Conservation (phyloP, 2,888 invertebrate species). For the Ctenicera cuprea region DNA sequence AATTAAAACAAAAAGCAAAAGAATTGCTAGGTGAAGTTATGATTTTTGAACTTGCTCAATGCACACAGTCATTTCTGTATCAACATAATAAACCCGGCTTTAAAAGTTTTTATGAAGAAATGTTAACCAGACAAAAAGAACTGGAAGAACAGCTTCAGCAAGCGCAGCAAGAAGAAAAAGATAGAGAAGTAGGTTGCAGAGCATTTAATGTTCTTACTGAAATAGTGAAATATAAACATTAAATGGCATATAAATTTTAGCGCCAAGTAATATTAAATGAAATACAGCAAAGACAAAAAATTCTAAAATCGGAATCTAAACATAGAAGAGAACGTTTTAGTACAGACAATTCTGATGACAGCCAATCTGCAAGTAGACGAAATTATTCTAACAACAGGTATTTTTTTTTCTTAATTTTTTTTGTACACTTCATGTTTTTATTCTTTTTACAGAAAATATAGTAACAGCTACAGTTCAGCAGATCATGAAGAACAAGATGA, state of each 20-base stretch:
- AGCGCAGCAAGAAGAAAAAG: constrained; percentile 79
- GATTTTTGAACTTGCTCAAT: constrained; percentile 88
- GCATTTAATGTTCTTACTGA: too few relatives aligned
- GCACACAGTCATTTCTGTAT: constrained; percentile 86
- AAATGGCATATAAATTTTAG: constrained; percentile 67
- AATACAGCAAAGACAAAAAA: constrained; percentile 86
- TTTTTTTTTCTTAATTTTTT: neutral
- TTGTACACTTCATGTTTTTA: neutral
- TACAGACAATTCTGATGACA: constrained; percentile 63
- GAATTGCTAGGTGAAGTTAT: constrained; percentile 86
- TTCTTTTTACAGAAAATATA: constrained; percentile 56
- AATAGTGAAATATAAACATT: neutral
- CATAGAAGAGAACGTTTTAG: constrained; percentile 69
- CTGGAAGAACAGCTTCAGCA: constrained; percentile 79
- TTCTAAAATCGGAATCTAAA: constrained; percentile 81
- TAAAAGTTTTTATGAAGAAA: constrained; percentile 93
- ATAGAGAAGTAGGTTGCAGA: constrained; percentile 75
- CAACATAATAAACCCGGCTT: constrained; percentile 87
- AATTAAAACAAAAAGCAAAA: constrained; percentile 77
- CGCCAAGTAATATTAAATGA: constrained; percentile 84
- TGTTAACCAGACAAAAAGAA: constrained; percentile 84
- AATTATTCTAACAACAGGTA: constrained; percentile 53
- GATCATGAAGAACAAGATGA: constrained; percentile 66
- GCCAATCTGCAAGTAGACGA: constrained; percentile 70
- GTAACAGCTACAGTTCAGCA: constrained; percentile 57